Evolutionary conservation across 92 coral and sea anemone species (phyloP).

Genomic region (Heliopora coerulea): DNA sequence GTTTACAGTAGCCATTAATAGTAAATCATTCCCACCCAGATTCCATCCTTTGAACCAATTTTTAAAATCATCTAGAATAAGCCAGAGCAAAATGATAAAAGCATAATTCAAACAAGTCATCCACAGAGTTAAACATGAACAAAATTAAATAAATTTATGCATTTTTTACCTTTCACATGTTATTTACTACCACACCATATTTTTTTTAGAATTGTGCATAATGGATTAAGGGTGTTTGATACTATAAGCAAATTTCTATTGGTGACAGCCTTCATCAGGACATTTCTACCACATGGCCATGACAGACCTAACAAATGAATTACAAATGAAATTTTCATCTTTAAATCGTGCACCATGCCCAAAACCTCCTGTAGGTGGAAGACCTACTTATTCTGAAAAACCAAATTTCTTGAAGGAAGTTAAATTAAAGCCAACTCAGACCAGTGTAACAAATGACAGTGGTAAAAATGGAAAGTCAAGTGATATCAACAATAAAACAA

Average conservation of each 20-base stretch:
- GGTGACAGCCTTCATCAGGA: not conserved
- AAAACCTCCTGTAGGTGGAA: slow-evolving; percentile 3
- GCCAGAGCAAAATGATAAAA: too few species aligned
- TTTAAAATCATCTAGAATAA: too few species aligned
- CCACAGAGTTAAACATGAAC: too few species aligned
- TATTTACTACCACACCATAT: too few species aligned
- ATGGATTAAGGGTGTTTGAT: not conserved
- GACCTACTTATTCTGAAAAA: not conserved
- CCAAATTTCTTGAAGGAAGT: not conserved
- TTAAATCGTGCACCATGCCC: slow-evolving; percentile 21
- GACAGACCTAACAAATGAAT: not conserved
- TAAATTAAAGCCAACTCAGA: slow-evolving; percentile 5
- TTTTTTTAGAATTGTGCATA: not conserved
- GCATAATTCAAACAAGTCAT: too few species aligned
- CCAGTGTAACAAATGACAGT: not conserved
- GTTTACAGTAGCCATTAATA: too few species aligned
- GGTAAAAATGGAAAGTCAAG: too few species aligned
- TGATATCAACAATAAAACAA: too few species aligned
- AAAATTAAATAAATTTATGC: too few species aligned
- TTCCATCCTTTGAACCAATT: too few species aligned
- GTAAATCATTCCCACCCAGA: too few species aligned
- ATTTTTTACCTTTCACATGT: too few species aligned
- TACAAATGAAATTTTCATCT: slow-evolving; percentile 1
- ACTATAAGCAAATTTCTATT: not conserved
- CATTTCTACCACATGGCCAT: not conserved